Evolutionary conservation across 2,888 invertebrate species (phyloP).

Genomic region (Lithosia quadra): DNA sequence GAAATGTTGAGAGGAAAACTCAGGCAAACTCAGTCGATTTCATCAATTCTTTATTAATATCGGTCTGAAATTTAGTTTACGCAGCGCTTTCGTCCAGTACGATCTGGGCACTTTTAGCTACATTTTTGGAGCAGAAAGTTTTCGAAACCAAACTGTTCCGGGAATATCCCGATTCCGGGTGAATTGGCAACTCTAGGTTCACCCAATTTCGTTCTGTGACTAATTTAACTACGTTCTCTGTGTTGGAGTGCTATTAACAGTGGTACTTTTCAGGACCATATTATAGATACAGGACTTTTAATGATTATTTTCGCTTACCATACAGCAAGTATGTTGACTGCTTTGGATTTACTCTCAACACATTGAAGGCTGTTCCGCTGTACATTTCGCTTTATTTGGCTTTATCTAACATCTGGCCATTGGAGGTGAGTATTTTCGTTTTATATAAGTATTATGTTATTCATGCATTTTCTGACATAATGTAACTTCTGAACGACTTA

Average conservation of each 20-base stretch:
- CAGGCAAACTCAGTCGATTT: neutral
- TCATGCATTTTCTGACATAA: neutral
- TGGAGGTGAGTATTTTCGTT: constrained; percentile 88
- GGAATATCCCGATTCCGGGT: neutral
- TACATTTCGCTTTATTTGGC: constrained; percentile 89
- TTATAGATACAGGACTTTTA: constrained; percentile 95
- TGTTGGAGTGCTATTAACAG: constrained; percentile 14
- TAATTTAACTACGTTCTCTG: neutral
- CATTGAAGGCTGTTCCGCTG: constrained; percentile 89
- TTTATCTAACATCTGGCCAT: constrained; percentile 90
- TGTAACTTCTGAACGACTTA: neutral
- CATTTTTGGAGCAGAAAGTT: neutral
- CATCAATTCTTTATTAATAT: neutral
- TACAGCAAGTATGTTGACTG: constrained; percentile 89
- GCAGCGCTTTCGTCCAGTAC: neutral
- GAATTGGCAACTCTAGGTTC: neutral
- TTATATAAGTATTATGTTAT: neutral
- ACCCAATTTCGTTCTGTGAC: neutral
- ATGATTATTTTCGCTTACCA: constrained; percentile 91
- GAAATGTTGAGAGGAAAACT: neutral
- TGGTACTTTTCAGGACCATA: constrained; percentile 93
- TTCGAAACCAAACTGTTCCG: neutral
- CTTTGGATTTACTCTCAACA: constrained; percentile 87
- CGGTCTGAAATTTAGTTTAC: neutral
- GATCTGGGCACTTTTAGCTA: neutral